Evolutionary conservation across 2,113 vertebrate species (phyloP).

Genomic region (Dipodomys ordii): DNA sequence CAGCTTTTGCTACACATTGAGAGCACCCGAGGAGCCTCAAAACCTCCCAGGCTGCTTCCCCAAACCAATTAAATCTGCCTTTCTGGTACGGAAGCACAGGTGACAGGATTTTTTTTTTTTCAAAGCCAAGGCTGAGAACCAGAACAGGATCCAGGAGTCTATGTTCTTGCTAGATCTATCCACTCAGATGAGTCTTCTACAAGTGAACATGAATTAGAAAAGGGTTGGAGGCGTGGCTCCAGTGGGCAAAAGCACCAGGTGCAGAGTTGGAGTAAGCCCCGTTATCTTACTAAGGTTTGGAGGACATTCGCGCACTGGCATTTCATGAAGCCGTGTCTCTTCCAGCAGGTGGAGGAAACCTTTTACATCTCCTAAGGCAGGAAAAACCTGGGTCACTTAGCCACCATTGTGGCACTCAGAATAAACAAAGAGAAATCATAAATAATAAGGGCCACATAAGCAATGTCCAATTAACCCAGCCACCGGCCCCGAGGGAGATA

Average conservation of each 20-base stretch:
- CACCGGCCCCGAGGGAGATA: background rate
- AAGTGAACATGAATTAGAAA: background rate
- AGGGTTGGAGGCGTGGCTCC: no score
- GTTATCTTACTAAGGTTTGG: background rate
- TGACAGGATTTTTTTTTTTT: background rate
- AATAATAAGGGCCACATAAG: conserved; percentile 1
- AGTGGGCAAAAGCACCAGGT: no score
- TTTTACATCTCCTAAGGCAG: background rate
- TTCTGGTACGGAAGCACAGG: background rate
- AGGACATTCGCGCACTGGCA: background rate
- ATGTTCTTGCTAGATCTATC: background rate
- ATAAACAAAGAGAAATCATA: background rate
- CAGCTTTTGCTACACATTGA: background rate
- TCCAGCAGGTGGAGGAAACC: background rate
- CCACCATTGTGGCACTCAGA: background rate
- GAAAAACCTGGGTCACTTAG: background rate
- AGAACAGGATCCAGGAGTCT: no score
- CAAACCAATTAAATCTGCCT: background rate
- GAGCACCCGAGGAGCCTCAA: background rate
- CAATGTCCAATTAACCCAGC: background rate
- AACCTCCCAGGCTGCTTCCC: background rate
- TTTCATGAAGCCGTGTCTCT: background rate
- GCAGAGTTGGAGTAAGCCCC: no score
- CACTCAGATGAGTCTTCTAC: background rate
- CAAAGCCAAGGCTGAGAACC: background rate